Evolutionary conservation across 92 coral and sea anemone species (phyloP).

Genomic region (Zoanthus gigantus): DNA sequence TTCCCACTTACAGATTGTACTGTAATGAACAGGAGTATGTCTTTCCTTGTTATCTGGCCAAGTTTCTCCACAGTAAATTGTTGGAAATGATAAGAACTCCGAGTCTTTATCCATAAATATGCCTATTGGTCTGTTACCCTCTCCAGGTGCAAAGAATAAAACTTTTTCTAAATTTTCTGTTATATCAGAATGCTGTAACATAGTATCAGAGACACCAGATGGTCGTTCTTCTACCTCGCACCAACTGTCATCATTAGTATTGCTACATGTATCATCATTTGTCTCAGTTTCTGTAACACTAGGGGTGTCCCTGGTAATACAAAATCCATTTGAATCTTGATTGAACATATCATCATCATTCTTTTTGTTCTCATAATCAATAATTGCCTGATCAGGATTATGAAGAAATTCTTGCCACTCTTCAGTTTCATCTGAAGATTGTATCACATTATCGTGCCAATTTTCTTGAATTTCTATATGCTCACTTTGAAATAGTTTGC

Average conservation of each 20-base stretch:
- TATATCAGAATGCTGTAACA: not conserved
- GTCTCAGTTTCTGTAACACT: not conserved
- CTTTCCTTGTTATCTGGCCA: not conserved
- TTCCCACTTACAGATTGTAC: not conserved
- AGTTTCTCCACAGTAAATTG: not conserved
- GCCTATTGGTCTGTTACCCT: not conserved
- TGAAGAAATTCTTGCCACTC: not conserved
- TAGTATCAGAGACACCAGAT: not conserved
- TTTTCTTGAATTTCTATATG: slow-evolving; percentile 14
- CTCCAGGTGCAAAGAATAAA: not conserved
- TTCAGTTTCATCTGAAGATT: slow-evolving; percentile 15
- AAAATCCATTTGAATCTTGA: not conserved
- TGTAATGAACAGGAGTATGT: not conserved
- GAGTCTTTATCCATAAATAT: too few relatives aligned
- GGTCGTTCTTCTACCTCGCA: not conserved
- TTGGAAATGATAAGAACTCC: not conserved
- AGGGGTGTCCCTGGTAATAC: not conserved
- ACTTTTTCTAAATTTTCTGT: not conserved
- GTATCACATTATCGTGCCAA: slow-evolving; percentile 11
- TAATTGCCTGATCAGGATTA: not conserved
- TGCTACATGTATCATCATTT: not conserved
- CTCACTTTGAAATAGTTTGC: slow-evolving; percentile 12
- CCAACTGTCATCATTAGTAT: not conserved
- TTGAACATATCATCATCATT: not conserved
- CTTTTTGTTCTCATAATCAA: not conserved